Conservation (phyloP, 2,797 vertebrate species). For the Schizopygopsis pylzovi region DNA sequence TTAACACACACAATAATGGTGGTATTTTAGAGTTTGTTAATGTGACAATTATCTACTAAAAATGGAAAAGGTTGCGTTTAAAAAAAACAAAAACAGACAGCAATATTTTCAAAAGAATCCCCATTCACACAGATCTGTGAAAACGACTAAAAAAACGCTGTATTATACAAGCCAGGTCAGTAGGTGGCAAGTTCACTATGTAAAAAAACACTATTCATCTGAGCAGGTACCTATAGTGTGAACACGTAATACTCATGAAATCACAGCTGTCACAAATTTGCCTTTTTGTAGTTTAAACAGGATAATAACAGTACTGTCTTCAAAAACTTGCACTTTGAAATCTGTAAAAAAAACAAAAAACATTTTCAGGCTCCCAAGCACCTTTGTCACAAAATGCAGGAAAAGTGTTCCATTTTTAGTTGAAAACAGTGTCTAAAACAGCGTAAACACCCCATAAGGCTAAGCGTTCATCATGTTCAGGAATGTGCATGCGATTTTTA, state of each 20-base stretch:
- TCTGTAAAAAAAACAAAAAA: too few species aligned
- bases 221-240: background rate
- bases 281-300: background rate
- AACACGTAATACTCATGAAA: background rate
- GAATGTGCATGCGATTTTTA: background rate
- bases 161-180: background rate
- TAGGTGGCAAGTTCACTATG: background rate
- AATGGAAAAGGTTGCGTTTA: background rate
- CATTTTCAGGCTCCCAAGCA: too few species aligned
- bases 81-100: background rate
- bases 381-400: background rate
- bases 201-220: background rate
- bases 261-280: background rate
- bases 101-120: background rate
- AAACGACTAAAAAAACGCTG: background rate
- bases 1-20: background rate
- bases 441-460: background rate
- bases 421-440: background rate
- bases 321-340: background rate
- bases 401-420: background rate
- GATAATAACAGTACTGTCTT: background rate
- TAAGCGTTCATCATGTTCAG: background rate
- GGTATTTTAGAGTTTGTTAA: background rate
- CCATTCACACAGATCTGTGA: background rate
- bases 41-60: background rate